Evolutionary conservation across 2,888 invertebrate genomes (phyloP), one percentile per base, ranked within the genome.

Genomic region (Aphelenchoides bicaudatus): DNA sequence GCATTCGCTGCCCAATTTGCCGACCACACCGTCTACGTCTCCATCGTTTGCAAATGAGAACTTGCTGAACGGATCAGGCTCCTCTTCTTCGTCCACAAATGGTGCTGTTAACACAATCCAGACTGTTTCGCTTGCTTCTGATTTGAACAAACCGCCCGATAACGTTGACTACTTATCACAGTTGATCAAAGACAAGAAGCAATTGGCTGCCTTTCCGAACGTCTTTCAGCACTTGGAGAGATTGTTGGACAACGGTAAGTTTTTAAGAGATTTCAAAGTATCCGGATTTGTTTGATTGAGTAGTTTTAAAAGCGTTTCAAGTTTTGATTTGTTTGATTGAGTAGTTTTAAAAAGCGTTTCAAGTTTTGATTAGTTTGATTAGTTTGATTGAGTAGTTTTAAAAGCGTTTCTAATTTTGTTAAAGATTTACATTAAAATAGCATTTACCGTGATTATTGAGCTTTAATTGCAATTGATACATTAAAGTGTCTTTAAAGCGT

Each of bases 131-230:
- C 43, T 43, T 6, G 21, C 16, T 19, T 10, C 21, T 25, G 43
- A 25, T 8, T 19, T 21, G 43, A 63, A 59, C 27, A 59, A 59
- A 46, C 54, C 62, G 21, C 37, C 59, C 1, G 49, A 62, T n/a
- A 54, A 65, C 37, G 38, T 96, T 84, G 96, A 98, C 86, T 98
- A 98, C 86, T 87, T 98, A 86, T 93, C 96, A 82, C 96, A 98
- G 86, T 87, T 98, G 85, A 87, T 98, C 82, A 98, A 98, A 87
- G 98, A 98, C 87, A 91, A 94, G 86, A 96, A 96, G 86, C 94
- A 96, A 86, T 87, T 98, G 83, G 91, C 92, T 81, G 94, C 94
- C 82, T 93, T 98, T 85, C 96, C 96, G 78, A 94, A 93, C 86
- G 91, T 96, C 83, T 98, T 98, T 86, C 88, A 91, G 85, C 96